A percentile compares a stretch with the other conserved stretches of the same genome.
phyloP scores from a whole-genome alignment of 1,140 invertebrate genomes.

The Hyposmocoma kahamanoa region DNA sequence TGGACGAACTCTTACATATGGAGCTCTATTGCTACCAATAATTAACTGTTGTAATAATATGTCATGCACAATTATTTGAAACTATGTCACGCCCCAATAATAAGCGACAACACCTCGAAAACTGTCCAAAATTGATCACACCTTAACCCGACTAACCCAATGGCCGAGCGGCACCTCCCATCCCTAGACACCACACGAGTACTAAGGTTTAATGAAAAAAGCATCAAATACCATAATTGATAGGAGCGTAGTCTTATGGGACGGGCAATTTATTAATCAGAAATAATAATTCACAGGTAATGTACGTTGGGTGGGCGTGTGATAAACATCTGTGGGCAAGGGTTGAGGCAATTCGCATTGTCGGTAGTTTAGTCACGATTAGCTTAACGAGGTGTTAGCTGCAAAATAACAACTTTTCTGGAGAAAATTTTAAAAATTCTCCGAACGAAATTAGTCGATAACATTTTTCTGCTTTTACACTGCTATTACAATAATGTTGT shows the following conservation, averaged over 20 bases:
- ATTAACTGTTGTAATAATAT: too few species aligned
- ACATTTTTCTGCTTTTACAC: not conserved
- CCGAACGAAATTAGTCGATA: not conserved
- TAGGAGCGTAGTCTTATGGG: constrained; percentile 36
- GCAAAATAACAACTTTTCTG: not conserved
- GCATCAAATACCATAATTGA: constrained; percentile 70
- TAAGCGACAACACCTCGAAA: too few species aligned
- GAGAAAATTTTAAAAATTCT: not conserved
- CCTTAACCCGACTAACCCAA: too few species aligned
- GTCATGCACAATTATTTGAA: too few species aligned
- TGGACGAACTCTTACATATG: too few species aligned
- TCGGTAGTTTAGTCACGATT: constrained; percentile 2
- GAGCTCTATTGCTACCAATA: too few species aligned
- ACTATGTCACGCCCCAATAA: too few species aligned
- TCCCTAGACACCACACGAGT: constrained; percentile 43
- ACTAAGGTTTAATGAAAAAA: constrained; percentile 62
- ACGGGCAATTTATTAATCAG: constrained; percentile 69
- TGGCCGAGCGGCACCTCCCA: too few species aligned
- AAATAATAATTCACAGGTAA: constrained; percentile 72
- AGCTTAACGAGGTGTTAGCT: not conserved
- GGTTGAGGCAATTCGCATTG: constrained; percentile 30
- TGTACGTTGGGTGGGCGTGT: constrained; percentile 35
- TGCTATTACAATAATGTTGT: not conserved
- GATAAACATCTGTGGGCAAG: constrained; percentile 55
- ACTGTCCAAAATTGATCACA: too few species aligned